Evolutionary conservation across 2,888 invertebrate species (phyloP).

Genomic region (Orthosia gothica): DNA sequence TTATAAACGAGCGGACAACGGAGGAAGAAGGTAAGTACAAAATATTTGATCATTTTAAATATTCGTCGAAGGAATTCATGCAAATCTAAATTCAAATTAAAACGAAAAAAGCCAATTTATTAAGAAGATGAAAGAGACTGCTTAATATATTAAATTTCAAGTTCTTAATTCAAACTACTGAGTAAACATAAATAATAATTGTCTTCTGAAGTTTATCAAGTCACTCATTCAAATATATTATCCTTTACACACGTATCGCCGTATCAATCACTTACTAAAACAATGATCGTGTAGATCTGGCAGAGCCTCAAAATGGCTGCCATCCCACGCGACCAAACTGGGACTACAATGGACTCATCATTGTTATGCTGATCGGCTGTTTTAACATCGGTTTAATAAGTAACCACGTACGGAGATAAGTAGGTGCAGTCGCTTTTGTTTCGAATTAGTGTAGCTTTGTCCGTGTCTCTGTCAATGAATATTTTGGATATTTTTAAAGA

Average conservation of each 20-base stretch:
- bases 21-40: no score
- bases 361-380: slow-evolving; percentile 57
- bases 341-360: slow-evolving; percentile 61
- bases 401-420: slow-evolving; percentile 27
- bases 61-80: not conserved
- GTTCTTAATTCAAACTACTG: no score
- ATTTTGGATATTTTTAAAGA: slow-evolving; percentile 10
- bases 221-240: no score
- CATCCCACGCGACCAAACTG: slow-evolving; percentile 51
- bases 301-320: slow-evolving; percentile 55
- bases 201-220: not conserved
- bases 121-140: no score
- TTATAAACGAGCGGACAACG: not conserved
- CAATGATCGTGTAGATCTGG: slow-evolving; percentile 56
- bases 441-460: slow-evolving; percentile 20
- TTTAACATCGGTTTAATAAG: slow-evolving; percentile 37
- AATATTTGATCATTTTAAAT: not conserved
- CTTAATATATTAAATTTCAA: not conserved
- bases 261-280: slow-evolving; percentile 46
- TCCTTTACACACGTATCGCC: not conserved
- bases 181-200: no score
- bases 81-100: not conserved
- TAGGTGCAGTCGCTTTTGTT: slow-evolving; percentile 48
- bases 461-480: not conserved
- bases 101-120: not conserved